A percentile compares a stretch with the other conserved stretches of the same genome.
Conservation (phyloP, 1,140 invertebrate genomes). For the Pseudomyrmex pallidus region DNA sequence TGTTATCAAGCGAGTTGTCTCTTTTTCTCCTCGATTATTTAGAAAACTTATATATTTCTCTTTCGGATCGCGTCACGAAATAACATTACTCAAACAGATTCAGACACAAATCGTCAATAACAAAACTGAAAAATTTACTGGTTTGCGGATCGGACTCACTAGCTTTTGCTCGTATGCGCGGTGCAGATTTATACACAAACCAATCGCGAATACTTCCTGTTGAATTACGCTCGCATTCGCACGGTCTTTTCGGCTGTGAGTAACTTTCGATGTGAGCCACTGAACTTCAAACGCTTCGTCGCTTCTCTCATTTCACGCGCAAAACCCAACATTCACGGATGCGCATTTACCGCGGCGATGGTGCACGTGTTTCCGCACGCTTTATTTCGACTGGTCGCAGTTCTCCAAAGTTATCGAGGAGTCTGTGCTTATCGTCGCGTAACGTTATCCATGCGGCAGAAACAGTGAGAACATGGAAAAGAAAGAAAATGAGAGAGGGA, state of each 20-base stretch:
- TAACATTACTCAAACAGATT: constrained; percentile 13
- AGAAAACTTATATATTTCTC: constrained; percentile 17
- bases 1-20: no score
- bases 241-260: constrained; percentile 26
- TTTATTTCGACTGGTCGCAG: constrained; percentile 5
- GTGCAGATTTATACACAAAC: neutral
- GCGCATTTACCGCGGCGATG: neutral
- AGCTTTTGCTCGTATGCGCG: constrained; percentile 4
- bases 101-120: constrained; percentile 1
- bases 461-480: neutral
- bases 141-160: constrained; percentile 18
- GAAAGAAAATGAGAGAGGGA: neutral
- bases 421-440: neutral
- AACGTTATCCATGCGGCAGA: neutral
- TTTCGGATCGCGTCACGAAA: neutral
- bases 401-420: constrained; percentile 16
- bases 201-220: constrained; percentile 4
- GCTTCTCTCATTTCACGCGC: constrained; percentile 44
- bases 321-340: constrained; percentile 19
- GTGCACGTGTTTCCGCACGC: neutral
- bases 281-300: constrained; percentile 21
- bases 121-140: constrained; percentile 19
- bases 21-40: neutral
- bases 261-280: constrained; percentile 46
- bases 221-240: constrained; percentile 13